Percentiles rank a stretch among this genome's conserved stretches.
Evolutionary conservation across 2,888 invertebrate species (phyloP).

Genomic region (Nemapogon koenigi): DNA sequence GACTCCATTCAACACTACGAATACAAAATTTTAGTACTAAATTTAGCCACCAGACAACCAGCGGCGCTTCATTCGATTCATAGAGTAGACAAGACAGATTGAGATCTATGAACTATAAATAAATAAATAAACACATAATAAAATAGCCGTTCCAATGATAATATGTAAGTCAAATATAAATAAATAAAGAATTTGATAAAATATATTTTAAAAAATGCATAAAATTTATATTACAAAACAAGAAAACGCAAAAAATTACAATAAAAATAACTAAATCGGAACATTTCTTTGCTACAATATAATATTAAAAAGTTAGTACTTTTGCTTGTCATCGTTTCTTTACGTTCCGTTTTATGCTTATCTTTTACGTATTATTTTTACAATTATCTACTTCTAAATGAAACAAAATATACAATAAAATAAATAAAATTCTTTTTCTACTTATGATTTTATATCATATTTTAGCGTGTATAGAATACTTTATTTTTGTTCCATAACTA

Average conservation of each 20-base stretch:
- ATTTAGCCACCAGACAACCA: slow-evolving; percentile 31
- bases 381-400: background rate
- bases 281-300: no score
- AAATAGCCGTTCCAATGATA: no score
- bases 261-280: no score
- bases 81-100: no score
- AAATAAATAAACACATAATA: no score
- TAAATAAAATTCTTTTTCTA: background rate
- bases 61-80: no score
- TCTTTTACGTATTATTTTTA: background rate
- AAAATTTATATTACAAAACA: background rate
- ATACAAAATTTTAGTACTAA: slow-evolving; percentile 61
- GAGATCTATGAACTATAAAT: no score
- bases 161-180: no score
- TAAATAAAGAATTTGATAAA: background rate
- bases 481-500: no score
- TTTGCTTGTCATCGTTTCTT: slow-evolving; percentile 20
- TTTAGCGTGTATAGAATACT: no score
- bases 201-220: background rate
- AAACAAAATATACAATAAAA: background rate
- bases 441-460: no score
- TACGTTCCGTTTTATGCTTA: slow-evolving; percentile 16
- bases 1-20: slow-evolving; percentile 62
- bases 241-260: background rate
- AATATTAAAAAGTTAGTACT: slow-evolving; percentile 23